phyloP scores from a whole-genome alignment of 2,888 invertebrate species.

The Rhagonycha fulva region DNA sequence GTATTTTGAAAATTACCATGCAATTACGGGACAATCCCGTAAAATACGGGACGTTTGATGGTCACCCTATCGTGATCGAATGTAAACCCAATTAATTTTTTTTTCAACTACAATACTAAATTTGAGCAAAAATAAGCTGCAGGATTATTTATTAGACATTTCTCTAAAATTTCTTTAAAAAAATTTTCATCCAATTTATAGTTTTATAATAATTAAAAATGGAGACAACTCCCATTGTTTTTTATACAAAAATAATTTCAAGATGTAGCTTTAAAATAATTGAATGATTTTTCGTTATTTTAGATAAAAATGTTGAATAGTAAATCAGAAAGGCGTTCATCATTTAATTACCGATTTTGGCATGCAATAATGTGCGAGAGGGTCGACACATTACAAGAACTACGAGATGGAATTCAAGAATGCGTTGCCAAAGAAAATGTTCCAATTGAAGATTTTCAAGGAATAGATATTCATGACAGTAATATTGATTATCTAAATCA shows the following conservation, averaged over 20 bases:
- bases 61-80: no score
- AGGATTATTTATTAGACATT: no score
- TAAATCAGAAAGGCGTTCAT: background rate
- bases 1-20: no score
- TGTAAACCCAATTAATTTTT: no score
- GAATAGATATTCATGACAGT: slow-evolving; percentile 18
- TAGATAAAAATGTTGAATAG: background rate
- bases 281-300: background rate
- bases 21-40: no score
- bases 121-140: no score
- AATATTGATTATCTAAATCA: slow-evolving; percentile 10
- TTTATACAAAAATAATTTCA: background rate
- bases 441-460: slow-evolving; percentile 13
- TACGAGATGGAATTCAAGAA: slow-evolving; percentile 7
- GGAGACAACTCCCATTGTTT: background rate
- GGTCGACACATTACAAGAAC: background rate
- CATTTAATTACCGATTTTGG: slow-evolving; percentile 20
- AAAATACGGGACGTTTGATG: no score
- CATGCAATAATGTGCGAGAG: slow-evolving; percentile 11
- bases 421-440: slow-evolving; percentile 12
- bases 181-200: no score
- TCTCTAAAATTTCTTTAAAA: no score
- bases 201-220: background rate
- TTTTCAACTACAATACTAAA: no score
- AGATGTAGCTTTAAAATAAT: background rate